Conservation (phyloP, 2,888 invertebrate species). For the Seira ritae region DNA sequence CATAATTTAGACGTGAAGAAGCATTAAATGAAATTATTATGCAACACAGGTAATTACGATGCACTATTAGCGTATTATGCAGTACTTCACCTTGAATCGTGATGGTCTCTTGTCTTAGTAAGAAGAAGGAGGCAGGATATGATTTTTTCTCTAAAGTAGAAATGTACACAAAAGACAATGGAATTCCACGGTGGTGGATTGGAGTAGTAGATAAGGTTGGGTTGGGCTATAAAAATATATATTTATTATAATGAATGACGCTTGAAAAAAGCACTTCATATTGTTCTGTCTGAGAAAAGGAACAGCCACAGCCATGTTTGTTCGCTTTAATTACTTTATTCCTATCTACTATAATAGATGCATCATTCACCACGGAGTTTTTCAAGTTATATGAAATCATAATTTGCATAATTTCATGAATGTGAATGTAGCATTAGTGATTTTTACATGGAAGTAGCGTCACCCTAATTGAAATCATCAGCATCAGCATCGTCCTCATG, state of each 20-base stretch:
- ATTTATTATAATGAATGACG: slow-evolving; percentile 11
- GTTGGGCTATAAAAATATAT: slow-evolving; percentile 13
- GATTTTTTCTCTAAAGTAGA: too few relatives aligned
- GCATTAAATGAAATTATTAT: slow-evolving; percentile 31
- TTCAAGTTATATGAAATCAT: not conserved
- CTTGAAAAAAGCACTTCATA: not conserved
- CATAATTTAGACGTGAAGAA: too few relatives aligned
- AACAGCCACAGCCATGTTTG: slow-evolving; percentile 7
- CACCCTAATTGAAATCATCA: slow-evolving; percentile 3
- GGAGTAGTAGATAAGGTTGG: not conserved
- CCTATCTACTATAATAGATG: not conserved
- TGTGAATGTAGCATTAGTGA: not conserved
- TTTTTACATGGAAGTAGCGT: not conserved
- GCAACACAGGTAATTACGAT: slow-evolving; percentile 55
- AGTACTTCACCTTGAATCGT: slow-evolving; percentile 39
- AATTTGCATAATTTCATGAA: slow-evolving; percentile 11
- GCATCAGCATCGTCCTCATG: not conserved
- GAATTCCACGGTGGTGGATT: not conserved
- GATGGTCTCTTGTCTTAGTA: slow-evolving; percentile 27
- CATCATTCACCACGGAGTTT: not conserved
- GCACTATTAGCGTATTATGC: slow-evolving; percentile 38
- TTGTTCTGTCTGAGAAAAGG: not conserved
- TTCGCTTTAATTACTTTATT: slow-evolving; percentile 10
- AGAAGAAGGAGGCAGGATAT: slow-evolving; percentile 31
- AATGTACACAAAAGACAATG: not conserved